A percentile compares a stretch with the other conserved stretches of the same genome.
Conservation (phyloP, 2,888 invertebrate genomes). For the Tenthredo scrophulariae region DNA sequence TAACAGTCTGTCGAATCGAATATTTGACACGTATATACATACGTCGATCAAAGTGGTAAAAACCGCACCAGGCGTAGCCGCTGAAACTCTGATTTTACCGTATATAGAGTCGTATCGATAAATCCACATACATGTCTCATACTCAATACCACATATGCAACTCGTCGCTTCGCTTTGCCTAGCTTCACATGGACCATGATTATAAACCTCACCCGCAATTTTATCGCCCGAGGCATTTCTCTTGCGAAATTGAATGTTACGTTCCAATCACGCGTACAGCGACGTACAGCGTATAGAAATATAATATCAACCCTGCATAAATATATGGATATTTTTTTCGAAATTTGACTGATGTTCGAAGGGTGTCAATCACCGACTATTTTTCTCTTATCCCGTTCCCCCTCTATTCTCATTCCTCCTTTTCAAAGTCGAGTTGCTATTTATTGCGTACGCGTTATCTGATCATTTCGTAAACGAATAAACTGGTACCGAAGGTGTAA, state of each 20-base stretch:
- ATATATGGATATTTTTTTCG: not conserved
- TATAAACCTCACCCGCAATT: slow-evolving; percentile 29
- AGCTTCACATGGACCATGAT: slow-evolving; percentile 27
- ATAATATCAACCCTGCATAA: not conserved
- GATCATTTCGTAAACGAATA: slow-evolving; percentile 41
- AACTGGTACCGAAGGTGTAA: slow-evolving; percentile 47
- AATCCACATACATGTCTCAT: slow-evolving; percentile 62
- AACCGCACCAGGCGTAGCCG: not conserved
- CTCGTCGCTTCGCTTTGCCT: slow-evolving; percentile 5
- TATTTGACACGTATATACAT: not conserved
- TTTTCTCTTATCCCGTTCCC: not conserved
- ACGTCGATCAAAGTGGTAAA: slow-evolving; percentile 43
- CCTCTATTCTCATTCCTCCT: slow-evolving; percentile 17
- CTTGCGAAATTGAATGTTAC: slow-evolving; percentile 61
- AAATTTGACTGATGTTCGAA: slow-evolving; percentile 31
- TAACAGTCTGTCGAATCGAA: slow-evolving; percentile 15
- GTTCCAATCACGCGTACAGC: slow-evolving; percentile 26
- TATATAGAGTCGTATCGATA: slow-evolving; percentile 60
- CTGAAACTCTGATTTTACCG: slow-evolving; percentile 62
- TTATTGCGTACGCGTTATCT: slow-evolving; percentile 41
- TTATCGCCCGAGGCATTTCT: slow-evolving; percentile 28
- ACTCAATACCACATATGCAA: not conserved
- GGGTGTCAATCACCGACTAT: slow-evolving; percentile 23
- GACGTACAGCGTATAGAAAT: not conserved
- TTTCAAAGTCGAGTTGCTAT: slow-evolving; percentile 19